These are phyloP conservation scores for Myrmecobius fasciatus DNA, from an alignment of 2,113 vertebrate species.

Conservation along the genomic window DNA sequence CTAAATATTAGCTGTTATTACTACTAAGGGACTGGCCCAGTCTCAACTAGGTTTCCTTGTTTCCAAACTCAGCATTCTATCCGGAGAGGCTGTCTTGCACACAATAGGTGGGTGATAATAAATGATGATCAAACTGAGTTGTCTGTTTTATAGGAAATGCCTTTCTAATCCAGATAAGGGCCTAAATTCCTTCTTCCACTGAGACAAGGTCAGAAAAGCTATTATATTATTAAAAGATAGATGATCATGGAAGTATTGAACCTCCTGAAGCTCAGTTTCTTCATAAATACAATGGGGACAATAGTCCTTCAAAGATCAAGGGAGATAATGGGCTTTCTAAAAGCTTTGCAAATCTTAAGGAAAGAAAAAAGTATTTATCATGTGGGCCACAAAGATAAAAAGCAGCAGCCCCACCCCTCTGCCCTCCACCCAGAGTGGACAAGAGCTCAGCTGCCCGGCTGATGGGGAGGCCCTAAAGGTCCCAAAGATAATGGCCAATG, in stretches of 20 bases:
- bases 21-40: neutral
- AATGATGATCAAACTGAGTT: neutral
- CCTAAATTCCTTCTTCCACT: neutral
- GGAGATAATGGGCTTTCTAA: neutral
- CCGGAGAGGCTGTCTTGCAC: neutral
- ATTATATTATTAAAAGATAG: neutral
- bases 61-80: neutral
- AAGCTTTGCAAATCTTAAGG: neutral
- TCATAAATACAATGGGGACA: neutral
- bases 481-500: neutral
- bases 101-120: neutral
- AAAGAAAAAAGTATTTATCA: neutral
- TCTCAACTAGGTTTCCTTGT: neutral
- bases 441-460: neutral
- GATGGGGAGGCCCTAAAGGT: neutral
- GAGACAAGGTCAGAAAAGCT: neutral
- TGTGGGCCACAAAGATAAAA: neutral
- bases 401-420: neutral
- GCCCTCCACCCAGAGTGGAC: neutral
- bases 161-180: neutral
- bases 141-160: neutral
- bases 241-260: neutral
- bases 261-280: neutral
- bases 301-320: neutral
- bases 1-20: neutral